A percentile compares a stretch with the other conserved stretches of the same genome.
These are phyloP conservation scores for Caerostris extrusa DNA, from an alignment of 1,140 invertebrate genomes.

Conservation along the genomic window DNA sequence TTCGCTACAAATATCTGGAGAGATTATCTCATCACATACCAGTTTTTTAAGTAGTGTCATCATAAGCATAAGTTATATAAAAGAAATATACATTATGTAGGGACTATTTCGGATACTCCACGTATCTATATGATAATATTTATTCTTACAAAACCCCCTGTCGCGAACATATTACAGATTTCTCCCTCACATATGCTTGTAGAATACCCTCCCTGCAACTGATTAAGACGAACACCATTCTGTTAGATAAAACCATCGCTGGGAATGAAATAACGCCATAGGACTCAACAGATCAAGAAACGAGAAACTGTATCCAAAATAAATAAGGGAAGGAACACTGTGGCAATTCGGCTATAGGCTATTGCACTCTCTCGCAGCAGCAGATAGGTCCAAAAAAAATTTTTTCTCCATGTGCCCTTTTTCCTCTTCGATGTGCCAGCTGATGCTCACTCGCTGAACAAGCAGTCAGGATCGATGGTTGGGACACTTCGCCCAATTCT, in stretches of 20 bases:
- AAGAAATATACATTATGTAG: too few relatives aligned
- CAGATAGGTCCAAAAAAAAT: slow-evolving; percentile 30
- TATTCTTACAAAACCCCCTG: not conserved
- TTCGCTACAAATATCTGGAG: too few relatives aligned
- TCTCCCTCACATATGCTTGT: not conserved
- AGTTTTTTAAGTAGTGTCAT: too few relatives aligned
- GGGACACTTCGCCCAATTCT: slow-evolving; percentile 47
- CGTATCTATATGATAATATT: not conserved
- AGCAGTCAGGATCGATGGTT: slow-evolving; percentile 38
- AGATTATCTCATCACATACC: too few relatives aligned
- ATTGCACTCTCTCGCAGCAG: slow-evolving; percentile 28
- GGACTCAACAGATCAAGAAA: slow-evolving; percentile 51
- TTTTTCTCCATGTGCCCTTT: slow-evolving; percentile 21
- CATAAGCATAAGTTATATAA: too few relatives aligned
- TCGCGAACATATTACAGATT: not conserved
- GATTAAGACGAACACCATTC: not conserved
- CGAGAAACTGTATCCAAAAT: slow-evolving; percentile 54
- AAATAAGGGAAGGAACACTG: slow-evolving; percentile 18
- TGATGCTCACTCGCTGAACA: slow-evolving; percentile 62
- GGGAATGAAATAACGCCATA: slow-evolving; percentile 41
- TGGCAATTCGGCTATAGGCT: slow-evolving; percentile 30
- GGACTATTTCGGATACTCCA: not conserved
- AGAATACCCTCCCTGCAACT: not conserved
- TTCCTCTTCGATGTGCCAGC: slow-evolving; percentile 45
- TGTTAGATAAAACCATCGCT: slow-evolving; percentile 28